Conservation (phyloP, 2,888 invertebrate species). For the Drosophila colorata region DNA sequence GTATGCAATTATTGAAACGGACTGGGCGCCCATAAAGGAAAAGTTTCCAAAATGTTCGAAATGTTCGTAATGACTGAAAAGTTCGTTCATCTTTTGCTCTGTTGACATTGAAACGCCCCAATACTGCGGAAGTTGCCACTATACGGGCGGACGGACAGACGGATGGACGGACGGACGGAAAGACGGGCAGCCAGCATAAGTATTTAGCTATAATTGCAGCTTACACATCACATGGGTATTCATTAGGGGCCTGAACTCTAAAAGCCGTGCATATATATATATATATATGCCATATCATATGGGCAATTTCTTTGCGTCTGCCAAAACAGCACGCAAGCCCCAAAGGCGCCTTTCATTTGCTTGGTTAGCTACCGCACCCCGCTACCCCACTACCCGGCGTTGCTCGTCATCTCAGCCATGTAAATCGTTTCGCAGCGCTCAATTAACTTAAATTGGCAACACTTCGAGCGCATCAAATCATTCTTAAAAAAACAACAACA, state of each 20-base stretch:
- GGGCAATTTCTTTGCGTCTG: conserved; percentile 44
- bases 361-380: conserved; percentile 15
- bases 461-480: conserved; percentile 74
- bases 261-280: conserved; percentile 9
- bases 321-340: conserved; percentile 31
- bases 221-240: conserved; percentile 53
- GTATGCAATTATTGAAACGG: conserved; percentile 74
- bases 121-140: conserved; percentile 65
- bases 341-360: conserved; percentile 29
- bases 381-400: neutral
- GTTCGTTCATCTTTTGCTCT: conserved; percentile 71
- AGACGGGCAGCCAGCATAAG: conserved; percentile 23
- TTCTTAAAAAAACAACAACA: conserved; percentile 49
- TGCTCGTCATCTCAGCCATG: conserved; percentile 39
- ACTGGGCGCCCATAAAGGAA: conserved; percentile 17
- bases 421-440: conserved; percentile 64
- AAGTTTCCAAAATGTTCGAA: conserved; percentile 41
- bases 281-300: conserved; percentile 4
- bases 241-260: conserved; percentile 41
- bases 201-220: conserved; percentile 66
- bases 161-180: neutral
- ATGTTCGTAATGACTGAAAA: conserved; percentile 56
- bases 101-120: conserved; percentile 69
- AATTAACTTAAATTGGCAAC: conserved; percentile 63
- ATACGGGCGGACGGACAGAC: conserved; percentile 9